Evolutionary conservation across 2,888 invertebrate species (phyloP).

Genomic region (Apodemia zela): DNA sequence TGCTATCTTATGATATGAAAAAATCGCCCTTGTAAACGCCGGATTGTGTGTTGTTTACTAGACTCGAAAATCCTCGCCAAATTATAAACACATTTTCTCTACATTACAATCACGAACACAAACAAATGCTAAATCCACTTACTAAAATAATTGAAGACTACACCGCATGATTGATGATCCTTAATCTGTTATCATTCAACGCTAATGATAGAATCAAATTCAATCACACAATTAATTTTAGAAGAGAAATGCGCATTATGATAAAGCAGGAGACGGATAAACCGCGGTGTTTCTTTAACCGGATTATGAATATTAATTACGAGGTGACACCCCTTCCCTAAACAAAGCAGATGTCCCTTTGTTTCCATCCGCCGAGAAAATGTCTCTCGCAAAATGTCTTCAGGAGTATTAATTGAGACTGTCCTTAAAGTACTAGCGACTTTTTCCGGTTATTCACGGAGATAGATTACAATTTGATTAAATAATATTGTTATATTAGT

Average conservation of each 20-base stretch:
- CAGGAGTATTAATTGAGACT: conserved; percentile 2
- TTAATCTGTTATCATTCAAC: conserved; percentile 6
- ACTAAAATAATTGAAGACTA: not conserved
- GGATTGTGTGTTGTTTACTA: not conserved
- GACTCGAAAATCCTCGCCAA: too few species aligned
- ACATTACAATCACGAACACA: not conserved
- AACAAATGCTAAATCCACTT: not conserved
- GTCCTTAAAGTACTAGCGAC: not conserved
- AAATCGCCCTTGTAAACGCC: too few species aligned
- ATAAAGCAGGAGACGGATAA: conserved; percentile 26
- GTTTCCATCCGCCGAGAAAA: not conserved
- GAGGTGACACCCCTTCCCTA: conserved; percentile 19
- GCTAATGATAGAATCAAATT: conserved; percentile 18
- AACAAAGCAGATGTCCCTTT: not conserved
- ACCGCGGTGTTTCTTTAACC: conserved; percentile 42
- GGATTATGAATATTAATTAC: conserved; percentile 59
- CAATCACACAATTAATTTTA: conserved; percentile 28
- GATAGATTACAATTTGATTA: not conserved
- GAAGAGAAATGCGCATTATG: conserved; percentile 28
- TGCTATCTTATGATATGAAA: too few species aligned
- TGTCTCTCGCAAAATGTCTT: conserved; percentile 6
- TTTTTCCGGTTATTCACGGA: not conserved
- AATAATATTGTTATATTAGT: too few species aligned
- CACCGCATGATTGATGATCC: not conserved
- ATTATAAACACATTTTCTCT: not conserved